Base-by-base conservation (phyloP, 2,113 vertebrate species). In the Garra rufa region DNA sequence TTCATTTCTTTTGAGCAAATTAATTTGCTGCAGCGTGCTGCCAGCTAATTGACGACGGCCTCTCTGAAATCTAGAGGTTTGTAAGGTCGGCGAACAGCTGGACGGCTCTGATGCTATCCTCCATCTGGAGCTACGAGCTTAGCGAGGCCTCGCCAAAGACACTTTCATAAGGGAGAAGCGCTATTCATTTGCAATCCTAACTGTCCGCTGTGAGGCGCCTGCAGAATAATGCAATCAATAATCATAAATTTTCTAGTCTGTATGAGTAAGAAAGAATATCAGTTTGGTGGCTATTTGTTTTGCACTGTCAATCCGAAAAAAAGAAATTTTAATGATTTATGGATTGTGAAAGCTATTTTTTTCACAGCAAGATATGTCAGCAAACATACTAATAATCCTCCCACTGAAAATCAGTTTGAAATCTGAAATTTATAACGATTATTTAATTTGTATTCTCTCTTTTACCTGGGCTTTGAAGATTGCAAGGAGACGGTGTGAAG, bases 111-210 rank as follows among this genome's bases (percentile, higher is more conserved):
- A 87, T 69, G 74, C 59, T 76, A 48, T 85, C 81, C 83, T 79
- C 48, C 52, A 69, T 79, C 50, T 79, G 74, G 61, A 71, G 61
- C 61, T 59, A 30, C 3, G 10, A 59, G 83, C 79, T 78, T 78
- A 65, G 69, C 57, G n/a, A 78, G 50, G 24, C 44, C 61, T 43
- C n/a, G 69, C 24, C 28, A 15, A 41, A 61, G 15, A 38, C 38
- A 24, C 17, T 9, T 9, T 67, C 30, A 57, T 28, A 61, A 83
- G 48, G 57, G 34, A 24, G 13, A 78, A 52, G n/a, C 59, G 74
- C 43, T 19, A 46, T 87, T 86, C 71, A 89, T 89, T 88, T 89
- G 83, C 81, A 84, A 81, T 89, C 86, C 79, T 76, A 85, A 77
- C 41, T 19, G 50, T 84, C 82, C 76, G 75, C 79, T 75, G 65